Percentiles rank a stretch among this genome's conserved stretches.
Conservation (phyloP, 30 jellyfish, hydroid and myxozoan genomes). For the Morbakka virulenta region DNA sequence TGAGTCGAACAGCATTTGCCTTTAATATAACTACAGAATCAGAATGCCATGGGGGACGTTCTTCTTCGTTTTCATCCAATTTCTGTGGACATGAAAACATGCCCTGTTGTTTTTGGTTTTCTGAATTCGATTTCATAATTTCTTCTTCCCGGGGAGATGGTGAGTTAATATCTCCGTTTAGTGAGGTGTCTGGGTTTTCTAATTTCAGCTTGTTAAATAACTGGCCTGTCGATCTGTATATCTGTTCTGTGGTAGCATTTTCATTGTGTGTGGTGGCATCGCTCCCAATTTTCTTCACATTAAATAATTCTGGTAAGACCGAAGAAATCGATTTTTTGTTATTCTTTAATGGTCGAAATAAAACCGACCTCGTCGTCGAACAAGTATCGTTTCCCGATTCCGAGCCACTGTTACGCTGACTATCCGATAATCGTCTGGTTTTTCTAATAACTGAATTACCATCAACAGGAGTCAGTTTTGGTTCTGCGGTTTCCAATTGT, state of each 20-base stretch:
- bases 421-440: not conserved
- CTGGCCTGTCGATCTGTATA: not conserved
- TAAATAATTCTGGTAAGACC: not conserved
- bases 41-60: not conserved
- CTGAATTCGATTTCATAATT: no score
- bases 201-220: not conserved
- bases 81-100: not conserved
- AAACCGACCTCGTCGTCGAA: not conserved
- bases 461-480: not conserved
- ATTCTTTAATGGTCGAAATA: no score
- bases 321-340: not conserved
- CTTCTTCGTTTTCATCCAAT: not conserved
- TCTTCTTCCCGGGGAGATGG: not conserved
- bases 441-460: not conserved
- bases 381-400: not conserved
- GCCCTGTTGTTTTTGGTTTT: not conserved
- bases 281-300: not conserved
- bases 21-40: not conserved
- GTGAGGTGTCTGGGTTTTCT: not conserved
- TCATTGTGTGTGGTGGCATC: no score
- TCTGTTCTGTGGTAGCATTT: not conserved
- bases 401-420: no score
- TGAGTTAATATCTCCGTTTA: not conserved
- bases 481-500: not conserved
- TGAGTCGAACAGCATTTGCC: not conserved